A percentile compares a stretch with the other conserved stretches of the same genome.
Evolutionary conservation across 2,797 vertebrate species (phyloP).

Genomic region (Hyperoplus lanceolatus): DNA sequence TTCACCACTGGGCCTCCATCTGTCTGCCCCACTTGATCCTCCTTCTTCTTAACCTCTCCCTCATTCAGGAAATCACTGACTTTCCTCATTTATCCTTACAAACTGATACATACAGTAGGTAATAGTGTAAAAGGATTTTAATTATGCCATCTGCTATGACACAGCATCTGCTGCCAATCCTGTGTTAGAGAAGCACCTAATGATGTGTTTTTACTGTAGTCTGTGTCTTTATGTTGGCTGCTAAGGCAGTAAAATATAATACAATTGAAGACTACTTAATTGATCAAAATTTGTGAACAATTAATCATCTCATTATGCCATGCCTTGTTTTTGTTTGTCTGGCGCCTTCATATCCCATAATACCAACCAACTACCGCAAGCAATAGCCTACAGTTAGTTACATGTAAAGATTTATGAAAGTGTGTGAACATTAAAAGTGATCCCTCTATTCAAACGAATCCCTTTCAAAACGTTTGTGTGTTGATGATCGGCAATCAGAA

Average conservation of each 20-base stretch:
- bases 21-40: constrained; percentile 59
- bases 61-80: constrained; percentile 31
- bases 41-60: constrained; percentile 30
- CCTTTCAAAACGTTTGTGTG: no score
- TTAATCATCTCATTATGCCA: neutral
- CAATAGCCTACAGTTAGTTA: no score
- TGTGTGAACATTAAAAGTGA: no score
- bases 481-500: no score
- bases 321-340: neutral
- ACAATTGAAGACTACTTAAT: neutral
- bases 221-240: constrained; percentile 4
- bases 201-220: constrained; percentile 10
- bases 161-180: constrained; percentile 25
- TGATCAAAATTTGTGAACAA: neutral
- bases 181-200: constrained; percentile 9
- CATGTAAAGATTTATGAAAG: no score
- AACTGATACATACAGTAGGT: constrained; percentile 18
- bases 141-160: constrained; percentile 33
- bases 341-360: neutral
- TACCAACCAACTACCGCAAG: neutral
- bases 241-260: neutral
- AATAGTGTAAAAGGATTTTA: constrained; percentile 16
- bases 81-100: constrained; percentile 40
- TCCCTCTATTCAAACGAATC: no score
- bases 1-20: constrained; percentile 79